These are phyloP conservation scores for Torymus texanus DNA, from an alignment of 2,888 invertebrate species.

Conservation along the genomic window DNA sequence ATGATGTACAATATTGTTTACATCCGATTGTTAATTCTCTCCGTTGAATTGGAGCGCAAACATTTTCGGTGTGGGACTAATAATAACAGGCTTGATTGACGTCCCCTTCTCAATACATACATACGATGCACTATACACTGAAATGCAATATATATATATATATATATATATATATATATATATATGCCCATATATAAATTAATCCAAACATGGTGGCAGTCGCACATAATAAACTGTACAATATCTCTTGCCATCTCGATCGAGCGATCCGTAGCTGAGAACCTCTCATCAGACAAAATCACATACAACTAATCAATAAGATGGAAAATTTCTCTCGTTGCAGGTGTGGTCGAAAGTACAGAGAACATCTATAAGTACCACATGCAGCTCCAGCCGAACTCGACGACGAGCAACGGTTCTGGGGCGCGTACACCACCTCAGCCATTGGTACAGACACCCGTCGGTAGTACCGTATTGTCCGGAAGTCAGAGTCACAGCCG, in stretches of 20 bases:
- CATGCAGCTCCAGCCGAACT: slow-evolving; percentile 84
- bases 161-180: too few species aligned
- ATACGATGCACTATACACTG: too few species aligned
- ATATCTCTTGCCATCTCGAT: too few species aligned
- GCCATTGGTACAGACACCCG: slow-evolving; percentile 83
- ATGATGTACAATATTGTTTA: slow-evolving; percentile 18
- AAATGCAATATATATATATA: too few species aligned
- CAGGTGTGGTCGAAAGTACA: slow-evolving; percentile 88
- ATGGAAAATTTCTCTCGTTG: slow-evolving; percentile 55
- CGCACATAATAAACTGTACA: too few species aligned
- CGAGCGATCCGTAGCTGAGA: too few species aligned
- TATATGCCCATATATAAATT: too few species aligned
- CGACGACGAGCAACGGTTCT: slow-evolving; percentile 76
- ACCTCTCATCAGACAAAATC: too few species aligned
- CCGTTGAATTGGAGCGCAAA: too few species aligned
- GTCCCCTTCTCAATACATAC: slow-evolving; percentile 3
- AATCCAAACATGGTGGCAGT: too few species aligned
- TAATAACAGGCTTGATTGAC: slow-evolving; percentile 28
- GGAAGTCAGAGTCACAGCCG: slow-evolving; percentile 79
- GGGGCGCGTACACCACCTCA: slow-evolving; percentile 82
- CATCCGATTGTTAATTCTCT: not conserved
- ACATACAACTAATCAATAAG: too few species aligned
- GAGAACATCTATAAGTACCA: slow-evolving; percentile 88
- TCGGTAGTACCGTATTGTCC: slow-evolving; percentile 72
- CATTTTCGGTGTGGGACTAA: slow-evolving; percentile 8